Evolutionary conservation across 2,888 invertebrate genomes (phyloP).

Genomic region (Achlya flavicornis): DNA sequence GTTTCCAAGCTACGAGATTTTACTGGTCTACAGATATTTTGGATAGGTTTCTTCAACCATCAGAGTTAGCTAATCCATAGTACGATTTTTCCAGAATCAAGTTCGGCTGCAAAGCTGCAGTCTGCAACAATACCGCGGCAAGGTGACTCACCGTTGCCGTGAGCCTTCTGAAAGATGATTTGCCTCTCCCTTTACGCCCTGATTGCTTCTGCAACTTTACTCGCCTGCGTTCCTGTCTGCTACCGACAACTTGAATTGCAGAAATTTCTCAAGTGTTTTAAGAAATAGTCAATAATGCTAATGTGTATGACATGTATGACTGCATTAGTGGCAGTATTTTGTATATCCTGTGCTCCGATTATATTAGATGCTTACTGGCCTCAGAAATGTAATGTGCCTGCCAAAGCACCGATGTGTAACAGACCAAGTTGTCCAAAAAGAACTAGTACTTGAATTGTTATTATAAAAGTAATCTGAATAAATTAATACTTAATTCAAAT

Average conservation of each 20-base stretch:
- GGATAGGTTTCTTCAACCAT: neutral
- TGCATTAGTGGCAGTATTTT: slow-evolving; percentile 50
- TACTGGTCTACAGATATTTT: neutral
- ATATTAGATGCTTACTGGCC: slow-evolving; percentile 53
- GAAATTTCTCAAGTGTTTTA: slow-evolving; percentile 62
- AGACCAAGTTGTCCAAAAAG: slow-evolving; percentile 55
- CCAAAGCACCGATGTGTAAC: slow-evolving; percentile 39
- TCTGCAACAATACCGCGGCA: neutral
- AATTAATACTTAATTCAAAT: neutral
- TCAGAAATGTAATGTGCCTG: slow-evolving; percentile 19
- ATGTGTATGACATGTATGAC: slow-evolving; percentile 58
- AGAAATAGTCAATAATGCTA: slow-evolving; percentile 56
- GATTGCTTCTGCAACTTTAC: slow-evolving; percentile 67
- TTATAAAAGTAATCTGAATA: slow-evolving; percentile 15
- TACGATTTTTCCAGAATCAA: neutral
- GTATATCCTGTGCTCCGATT: slow-evolving; percentile 58
- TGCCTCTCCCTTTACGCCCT: slow-evolving; percentile 72
- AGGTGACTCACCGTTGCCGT: slow-evolving; percentile 15
- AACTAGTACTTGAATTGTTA: slow-evolving; percentile 19
- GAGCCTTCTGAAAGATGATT: slow-evolving; percentile 63
- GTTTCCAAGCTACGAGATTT: neutral
- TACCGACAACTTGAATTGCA: slow-evolving; percentile 59
- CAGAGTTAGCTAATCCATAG: neutral
- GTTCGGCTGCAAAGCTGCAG: slow-evolving; percentile 6
- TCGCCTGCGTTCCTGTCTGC: slow-evolving; percentile 73